Percentiles rank a stretch among this genome's conserved stretches.
Conservation (phyloP, 2,113 vertebrate species). For the Brevimyrus niger region DNA sequence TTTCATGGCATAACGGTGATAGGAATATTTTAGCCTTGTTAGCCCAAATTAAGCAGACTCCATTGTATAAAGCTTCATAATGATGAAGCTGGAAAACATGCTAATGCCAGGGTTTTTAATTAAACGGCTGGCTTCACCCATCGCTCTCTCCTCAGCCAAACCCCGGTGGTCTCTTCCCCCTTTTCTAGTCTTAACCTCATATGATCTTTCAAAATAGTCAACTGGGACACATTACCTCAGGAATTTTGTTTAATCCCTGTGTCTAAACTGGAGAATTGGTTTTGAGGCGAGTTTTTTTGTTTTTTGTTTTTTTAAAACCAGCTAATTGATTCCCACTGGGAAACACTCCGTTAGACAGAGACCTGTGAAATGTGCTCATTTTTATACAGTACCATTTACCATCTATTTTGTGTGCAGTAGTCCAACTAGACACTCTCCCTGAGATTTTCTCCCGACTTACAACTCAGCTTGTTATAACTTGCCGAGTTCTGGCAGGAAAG, state of each 20-base stretch:
- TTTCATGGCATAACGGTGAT: background rate
- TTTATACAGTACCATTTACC: background rate
- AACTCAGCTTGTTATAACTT: background rate
- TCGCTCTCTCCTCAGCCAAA: background rate
- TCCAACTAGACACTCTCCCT: background rate
- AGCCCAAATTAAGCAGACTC: background rate
- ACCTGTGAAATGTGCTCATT: background rate
- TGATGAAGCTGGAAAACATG: background rate
- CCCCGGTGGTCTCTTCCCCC: background rate
- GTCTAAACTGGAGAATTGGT: background rate
- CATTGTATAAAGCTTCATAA: background rate
- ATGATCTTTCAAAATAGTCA: background rate
- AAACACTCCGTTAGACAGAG: background rate
- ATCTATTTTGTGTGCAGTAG: background rate
- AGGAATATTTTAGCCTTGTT: background rate
- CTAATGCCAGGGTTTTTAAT: background rate
- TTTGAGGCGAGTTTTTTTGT: background rate
- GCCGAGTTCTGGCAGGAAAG: background rate
- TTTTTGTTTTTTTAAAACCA: background rate
- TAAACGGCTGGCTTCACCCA: background rate
- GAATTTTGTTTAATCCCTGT: background rate
- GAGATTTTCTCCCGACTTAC: background rate
- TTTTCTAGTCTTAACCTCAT: background rate
- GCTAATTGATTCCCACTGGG: constrained; percentile 1
- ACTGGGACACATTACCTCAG: background rate